Conservation (phyloP, 1,140 invertebrate species). For the Aphis craccivora region DNA sequence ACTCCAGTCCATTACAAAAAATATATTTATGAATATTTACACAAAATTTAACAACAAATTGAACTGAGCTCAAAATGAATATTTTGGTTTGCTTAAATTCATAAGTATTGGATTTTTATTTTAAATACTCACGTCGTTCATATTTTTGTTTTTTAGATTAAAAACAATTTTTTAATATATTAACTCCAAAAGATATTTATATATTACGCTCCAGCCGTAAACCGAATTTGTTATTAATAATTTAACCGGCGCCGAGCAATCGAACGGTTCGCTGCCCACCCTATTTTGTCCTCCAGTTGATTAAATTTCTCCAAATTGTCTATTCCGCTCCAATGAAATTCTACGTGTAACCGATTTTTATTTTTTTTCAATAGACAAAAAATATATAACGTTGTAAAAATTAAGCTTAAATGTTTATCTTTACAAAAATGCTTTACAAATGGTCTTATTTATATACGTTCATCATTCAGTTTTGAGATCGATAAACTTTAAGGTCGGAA, state of each 20-base stretch:
- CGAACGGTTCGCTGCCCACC: conserved; percentile 41
- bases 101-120: not conserved
- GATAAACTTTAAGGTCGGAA: not conserved
- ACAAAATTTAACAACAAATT: not conserved
- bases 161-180: conserved; percentile 7
- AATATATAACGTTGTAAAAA: conserved; percentile 46
- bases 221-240: conserved; percentile 54
- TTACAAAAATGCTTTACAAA: conserved; percentile 16
- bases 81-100: not conserved
- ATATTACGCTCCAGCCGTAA: not conserved
- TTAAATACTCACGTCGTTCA: not conserved
- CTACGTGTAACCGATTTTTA: conserved; percentile 9
- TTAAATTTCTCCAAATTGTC: conserved; percentile 51
- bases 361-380: not conserved
- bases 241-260: conserved; percentile 38
- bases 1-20: not conserved
- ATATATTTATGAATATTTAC: too few species aligned
- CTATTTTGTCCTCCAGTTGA: conserved; percentile 24
- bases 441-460: not conserved
- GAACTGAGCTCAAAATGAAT: not conserved
- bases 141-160: not conserved
- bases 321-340: conserved; percentile 32
- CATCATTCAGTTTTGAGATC: not conserved
- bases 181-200: not conserved
- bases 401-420: conserved; percentile 35